Percentiles rank a stretch among this genome's conserved stretches.
Conservation (phyloP, 2,888 invertebrate genomes). For the Agapostemon virescens region DNA sequence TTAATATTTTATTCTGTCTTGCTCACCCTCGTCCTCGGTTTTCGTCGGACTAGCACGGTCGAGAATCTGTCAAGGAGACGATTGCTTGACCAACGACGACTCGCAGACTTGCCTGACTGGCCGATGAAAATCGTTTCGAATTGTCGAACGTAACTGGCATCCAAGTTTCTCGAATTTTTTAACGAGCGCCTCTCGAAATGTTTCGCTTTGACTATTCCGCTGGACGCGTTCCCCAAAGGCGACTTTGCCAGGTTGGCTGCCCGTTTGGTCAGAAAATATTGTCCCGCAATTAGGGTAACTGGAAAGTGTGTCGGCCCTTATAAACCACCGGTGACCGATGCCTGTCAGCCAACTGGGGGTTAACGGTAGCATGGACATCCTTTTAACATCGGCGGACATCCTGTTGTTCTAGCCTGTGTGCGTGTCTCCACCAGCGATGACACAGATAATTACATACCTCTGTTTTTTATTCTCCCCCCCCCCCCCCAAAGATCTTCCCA, state of each 20-base stretch:
- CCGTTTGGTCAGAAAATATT: conserved; percentile 46
- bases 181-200: not conserved
- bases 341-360: conserved; percentile 51
- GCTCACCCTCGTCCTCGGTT: not conserved
- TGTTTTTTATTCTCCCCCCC: conserved; percentile 34
- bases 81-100: not conserved
- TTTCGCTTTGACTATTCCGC: not conserved
- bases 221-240: not conserved
- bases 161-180: not conserved
- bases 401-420: conserved; percentile 30
- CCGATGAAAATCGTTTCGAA: not conserved
- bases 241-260: not conserved
- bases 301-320: conserved; percentile 40
- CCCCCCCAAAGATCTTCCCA: conserved; percentile 8
- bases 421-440: conserved; percentile 46
- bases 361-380: conserved; percentile 37
- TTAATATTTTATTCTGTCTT: not conserved
- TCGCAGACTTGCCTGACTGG: not conserved
- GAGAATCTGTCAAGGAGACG: not conserved
- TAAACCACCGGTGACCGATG: conserved; percentile 37
- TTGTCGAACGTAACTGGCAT: too few species aligned
- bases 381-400: conserved; percentile 49
- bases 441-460: conserved; percentile 59
- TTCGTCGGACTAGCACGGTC: not conserved
- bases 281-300: conserved; percentile 42